Evolutionary conservation across 2,888 invertebrate genomes (phyloP), one percentile per base, ranked within the genome.

Genomic region (Fragum whitleyi): DNA sequence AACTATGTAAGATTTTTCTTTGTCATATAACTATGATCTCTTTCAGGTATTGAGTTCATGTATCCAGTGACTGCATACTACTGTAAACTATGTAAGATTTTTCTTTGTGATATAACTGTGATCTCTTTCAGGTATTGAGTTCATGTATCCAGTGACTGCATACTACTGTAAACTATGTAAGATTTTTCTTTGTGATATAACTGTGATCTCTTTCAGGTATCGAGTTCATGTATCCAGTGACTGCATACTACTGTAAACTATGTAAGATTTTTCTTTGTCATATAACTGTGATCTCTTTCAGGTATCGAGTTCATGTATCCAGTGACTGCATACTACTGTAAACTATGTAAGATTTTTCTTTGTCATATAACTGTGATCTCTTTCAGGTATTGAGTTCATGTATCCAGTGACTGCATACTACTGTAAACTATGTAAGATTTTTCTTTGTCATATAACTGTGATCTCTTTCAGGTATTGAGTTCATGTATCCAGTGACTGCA

Each of bases 241-340:
- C 83, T 47, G 92, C 91, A 3, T 93, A 88, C 81, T 93, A 88
- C 83, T 93, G 93, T 81, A 83, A 86, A 26, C 68, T 93, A 65
- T 89, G 2, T n/a, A n/a, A n/a, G n/a, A n/a, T n/a, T n/a, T n/a
- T n/a, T n/a, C n/a, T n/a, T n/a, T n/a, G n/a, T n/a, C n/a, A n/a
- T n/a, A n/a, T n/a, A n/a, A n/a, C n/a, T n/a, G n/a, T n/a, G 93
- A 93, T 79, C 83, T 39, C 39, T 81, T 81, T 3, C 85, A 93
- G 93, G 93, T 73, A 84, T 89, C 3, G 93, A 93, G 74, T 93
- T 93, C 77, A 65, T 93, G 83, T 85, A 89, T 82, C 89, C 92
- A 53, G 82, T 86, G 1, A 77, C 83, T 47, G 92, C 91, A 3
- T 93, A 88, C 81, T 93, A 88, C 83, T 93, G 93, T 81, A 83